Percentiles rank a stretch among this genome's conserved stretches.
Conservation (phyloP, 2,797 vertebrate species). For the Melanogrammus aeglefinus region DNA sequence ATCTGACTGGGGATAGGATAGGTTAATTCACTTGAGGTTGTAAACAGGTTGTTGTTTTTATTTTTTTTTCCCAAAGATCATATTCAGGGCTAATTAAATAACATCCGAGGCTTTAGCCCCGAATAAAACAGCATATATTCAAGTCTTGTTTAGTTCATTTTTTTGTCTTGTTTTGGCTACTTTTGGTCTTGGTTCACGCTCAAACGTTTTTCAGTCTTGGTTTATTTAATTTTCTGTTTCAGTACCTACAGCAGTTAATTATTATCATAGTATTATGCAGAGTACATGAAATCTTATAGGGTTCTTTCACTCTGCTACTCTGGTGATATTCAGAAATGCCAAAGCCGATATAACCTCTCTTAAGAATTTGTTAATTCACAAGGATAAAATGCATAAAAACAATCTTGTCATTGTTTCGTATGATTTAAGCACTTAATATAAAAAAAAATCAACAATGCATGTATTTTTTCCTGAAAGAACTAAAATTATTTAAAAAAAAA, state of each 20-base stretch:
- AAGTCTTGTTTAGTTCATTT: background rate
- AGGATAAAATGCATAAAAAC: background rate
- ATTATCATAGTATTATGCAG: background rate
- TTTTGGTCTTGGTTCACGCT: too few relatives aligned
- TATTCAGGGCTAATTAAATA: too few relatives aligned
- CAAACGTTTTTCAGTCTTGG: too few relatives aligned
- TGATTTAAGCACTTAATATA: background rate
- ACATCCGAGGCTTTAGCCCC: too few relatives aligned
- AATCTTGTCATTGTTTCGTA: background rate
- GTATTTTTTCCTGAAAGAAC: background rate
- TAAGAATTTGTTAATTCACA: background rate
- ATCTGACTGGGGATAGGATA: too few relatives aligned
- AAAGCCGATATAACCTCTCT: background rate
- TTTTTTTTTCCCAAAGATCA: too few relatives aligned
- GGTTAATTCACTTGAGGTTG: too few relatives aligned
- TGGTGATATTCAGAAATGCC: background rate
- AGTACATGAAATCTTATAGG: background rate
- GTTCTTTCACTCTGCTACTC: background rate
- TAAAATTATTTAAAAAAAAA: too few relatives aligned
- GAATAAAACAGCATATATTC: too few relatives aligned
- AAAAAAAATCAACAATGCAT: background rate
- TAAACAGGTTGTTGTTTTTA: too few relatives aligned
- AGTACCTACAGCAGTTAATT: background rate
- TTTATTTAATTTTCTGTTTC: background rate
- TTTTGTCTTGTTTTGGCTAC: background rate